These are phyloP conservation scores for Tamandua tetradactyla DNA, from an alignment of 2,797 vertebrate genomes.

Conservation along the genomic window DNA sequence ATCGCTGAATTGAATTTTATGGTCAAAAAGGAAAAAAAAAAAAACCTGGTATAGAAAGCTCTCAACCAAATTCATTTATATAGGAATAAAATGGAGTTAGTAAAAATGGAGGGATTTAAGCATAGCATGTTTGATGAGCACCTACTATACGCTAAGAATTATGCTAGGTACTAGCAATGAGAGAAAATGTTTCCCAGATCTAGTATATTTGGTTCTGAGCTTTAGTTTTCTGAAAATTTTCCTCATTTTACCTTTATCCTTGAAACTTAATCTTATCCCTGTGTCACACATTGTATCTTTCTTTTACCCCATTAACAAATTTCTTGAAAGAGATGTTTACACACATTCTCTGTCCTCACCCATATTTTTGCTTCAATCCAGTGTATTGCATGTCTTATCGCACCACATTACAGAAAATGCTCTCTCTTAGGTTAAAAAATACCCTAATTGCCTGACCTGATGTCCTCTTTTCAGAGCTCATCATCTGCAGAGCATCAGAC, in stretches of 20 bases:
- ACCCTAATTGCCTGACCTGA: neutral
- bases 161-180: neutral
- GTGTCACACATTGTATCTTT: neutral
- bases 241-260: neutral
- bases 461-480: neutral
- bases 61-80: neutral
- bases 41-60: neutral
- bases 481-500: neutral
- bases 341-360: neutral
- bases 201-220: neutral
- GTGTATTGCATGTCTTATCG: neutral
- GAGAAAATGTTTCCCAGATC: neutral
- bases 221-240: neutral
- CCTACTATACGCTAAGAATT: neutral
- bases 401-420: neutral
- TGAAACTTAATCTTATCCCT: neutral
- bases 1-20: neutral
- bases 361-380: neutral
- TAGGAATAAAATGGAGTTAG: neutral
- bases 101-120: neutral
- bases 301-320: neutral
- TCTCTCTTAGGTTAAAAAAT: neutral
- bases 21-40: neutral
- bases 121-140: neutral
- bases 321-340: neutral